Evolutionary conservation across 1,140 invertebrate genomes (phyloP), one percentile per base, ranked within the genome.

Genomic region (Andrena cerasifolii): DNA sequence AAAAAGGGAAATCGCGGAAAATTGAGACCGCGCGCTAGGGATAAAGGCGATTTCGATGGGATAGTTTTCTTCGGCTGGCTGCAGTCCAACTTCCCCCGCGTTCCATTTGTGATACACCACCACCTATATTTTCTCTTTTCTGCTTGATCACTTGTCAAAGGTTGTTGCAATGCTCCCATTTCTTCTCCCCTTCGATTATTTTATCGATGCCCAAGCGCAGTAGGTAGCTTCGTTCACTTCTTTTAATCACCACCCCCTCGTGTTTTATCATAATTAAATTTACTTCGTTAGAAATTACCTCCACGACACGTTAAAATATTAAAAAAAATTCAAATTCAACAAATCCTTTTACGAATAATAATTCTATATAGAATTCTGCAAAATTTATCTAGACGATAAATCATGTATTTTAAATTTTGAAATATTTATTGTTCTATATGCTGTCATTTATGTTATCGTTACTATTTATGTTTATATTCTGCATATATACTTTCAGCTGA

Each of bases 141-240:
- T 31, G 56, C 31, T 16, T 36, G 21, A 72, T 62, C 70, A 72
- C n/a, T 72, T 0, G 43, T 72, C 56, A 26, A 72, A 72, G 56
- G 10, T 49, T 18, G 28, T 62, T 72, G 49, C 56, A 12, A 36
- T 49, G 43, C 33, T 40, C 49, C n/a, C 36, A 54, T 68, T 68
- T 53, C 40, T 54, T 26, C 18, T 10, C 36, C 10, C 6, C 24
- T 24, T n/a, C 45, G 33, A 47, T 33, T 14, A 49, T 61, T 33
- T 72, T 14, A 3, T 47, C n/a, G 14, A 36, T 49, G 2, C 21
- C 2, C 4, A 16, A 1, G 1, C 0, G 7, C 21, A 16, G 36
- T 40, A 3, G 16, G 36, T 40, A 3, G 16, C 12, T 7, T 8
- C 0, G 18, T 18, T 8, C 21, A 1, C 14, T 18, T 36, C 16